Evolutionary conservation across 2,888 invertebrate genomes (phyloP), one percentile per base, ranked within the genome.

Genomic region (Cancer borealis): DNA sequence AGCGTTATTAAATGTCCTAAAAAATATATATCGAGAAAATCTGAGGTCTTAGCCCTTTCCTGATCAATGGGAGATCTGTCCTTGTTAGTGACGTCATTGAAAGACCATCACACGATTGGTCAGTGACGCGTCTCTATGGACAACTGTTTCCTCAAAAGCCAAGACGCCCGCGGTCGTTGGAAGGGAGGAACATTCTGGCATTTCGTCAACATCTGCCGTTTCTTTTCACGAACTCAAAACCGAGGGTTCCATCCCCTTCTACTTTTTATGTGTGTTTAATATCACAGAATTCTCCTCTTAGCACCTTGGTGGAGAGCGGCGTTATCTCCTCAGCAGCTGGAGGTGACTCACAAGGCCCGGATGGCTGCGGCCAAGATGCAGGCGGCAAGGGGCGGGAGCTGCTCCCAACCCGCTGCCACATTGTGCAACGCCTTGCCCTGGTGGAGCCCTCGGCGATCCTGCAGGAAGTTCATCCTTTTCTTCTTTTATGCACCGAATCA

Each of bases 111-210:
- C 79, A 12, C 3, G 79, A 26, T 30, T 79, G 79, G 79, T 79
- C 79, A 79, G 30, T 30, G 30, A 79, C 79, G n/a, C 21, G 26
- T 79, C 79, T 30, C 79, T 30, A 10, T 79, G 79, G 79, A 26
- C 79, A 30, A 30, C 30, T 30, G 14, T 79, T 79, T 79, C 79
- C 12, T 73, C 30, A 10, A 79, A 30, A 30, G 79, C 79, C 79
- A 90, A 90, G 90, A 90, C 54, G 90, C 90, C 90, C 17, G 26
- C 54, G 90, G 49, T 14, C 30, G 54, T 49, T 49, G 54, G 26
- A 54, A 90, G 54, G 90, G 54, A 79, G 54, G 54, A 90, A 90
- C 49, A 90, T 90, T 90, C 49, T 90, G 90, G 49, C 49, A 90
- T 90, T 88, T 90, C 54, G 90, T 49, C 90, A 30, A 90, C 90